Evolutionary conservation across 1,140 invertebrate genomes (phyloP).

Genomic region (Zaprionus camerounensis): DNA sequence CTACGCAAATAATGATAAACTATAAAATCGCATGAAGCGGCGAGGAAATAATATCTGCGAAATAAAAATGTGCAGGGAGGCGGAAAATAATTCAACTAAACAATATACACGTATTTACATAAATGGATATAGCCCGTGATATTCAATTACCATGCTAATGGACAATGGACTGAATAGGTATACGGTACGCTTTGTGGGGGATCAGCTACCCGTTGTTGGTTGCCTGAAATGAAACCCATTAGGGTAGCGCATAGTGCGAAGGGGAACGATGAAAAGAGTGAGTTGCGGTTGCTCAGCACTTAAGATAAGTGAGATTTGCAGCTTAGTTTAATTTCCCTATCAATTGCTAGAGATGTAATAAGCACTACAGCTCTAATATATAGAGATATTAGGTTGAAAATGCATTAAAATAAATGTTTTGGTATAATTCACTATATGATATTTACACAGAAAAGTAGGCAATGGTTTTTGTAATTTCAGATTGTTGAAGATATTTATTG

Average conservation of each 20-base stretch:
- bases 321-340: not conserved
- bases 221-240: not conserved
- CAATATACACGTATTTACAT: constrained; percentile 82
- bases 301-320: constrained; percentile 5
- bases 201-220: not conserved
- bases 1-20: constrained; percentile 82
- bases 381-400: not conserved
- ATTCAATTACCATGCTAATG: constrained; percentile 75
- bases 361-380: not conserved
- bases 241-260: not conserved
- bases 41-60: constrained; percentile 73
- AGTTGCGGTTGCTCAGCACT: not conserved
- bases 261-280: not conserved
- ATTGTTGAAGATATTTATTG: too few relatives aligned
- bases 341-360: not conserved
- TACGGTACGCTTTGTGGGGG: not conserved
- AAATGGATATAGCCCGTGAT: constrained; percentile 74
- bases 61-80: constrained; percentile 79
- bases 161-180: constrained; percentile 33
- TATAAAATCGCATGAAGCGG: constrained; percentile 74
- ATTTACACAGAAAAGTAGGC: not conserved
- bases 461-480: not conserved
- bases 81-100: constrained; percentile 82
- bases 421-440: not conserved
- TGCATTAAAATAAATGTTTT: not conserved